These are phyloP conservation scores for Mandrillus leucophaeus DNA, from an alignment of 2,113 vertebrate genomes.

Conservation along the genomic window DNA sequence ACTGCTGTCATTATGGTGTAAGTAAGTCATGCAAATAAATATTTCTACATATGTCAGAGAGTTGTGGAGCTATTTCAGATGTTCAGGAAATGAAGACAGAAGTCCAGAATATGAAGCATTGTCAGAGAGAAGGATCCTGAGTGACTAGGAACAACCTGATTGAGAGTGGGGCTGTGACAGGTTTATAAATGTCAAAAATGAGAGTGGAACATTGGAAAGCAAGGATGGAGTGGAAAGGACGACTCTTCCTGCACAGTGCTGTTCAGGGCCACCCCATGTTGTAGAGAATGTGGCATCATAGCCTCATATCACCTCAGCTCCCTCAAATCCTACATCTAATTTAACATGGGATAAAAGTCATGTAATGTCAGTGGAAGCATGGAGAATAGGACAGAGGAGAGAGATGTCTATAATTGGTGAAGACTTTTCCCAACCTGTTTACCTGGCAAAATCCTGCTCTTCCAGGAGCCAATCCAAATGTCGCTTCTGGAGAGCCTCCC, in stretches of 20 bases:
- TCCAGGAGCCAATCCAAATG: background rate
- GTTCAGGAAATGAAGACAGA: background rate
- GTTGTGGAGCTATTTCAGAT: background rate
- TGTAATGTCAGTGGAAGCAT: background rate
- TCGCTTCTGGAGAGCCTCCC: background rate
- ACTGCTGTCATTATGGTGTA: background rate
- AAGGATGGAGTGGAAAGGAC: rapidly evolving
- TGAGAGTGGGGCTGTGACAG: background rate
- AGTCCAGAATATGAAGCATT: background rate
- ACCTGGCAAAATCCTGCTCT: background rate
- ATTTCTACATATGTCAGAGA: background rate
- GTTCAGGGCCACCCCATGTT: background rate
- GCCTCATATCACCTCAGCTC: rapidly evolving
- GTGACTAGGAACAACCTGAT: background rate
- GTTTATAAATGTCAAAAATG: background rate
- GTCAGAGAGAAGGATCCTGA: background rate
- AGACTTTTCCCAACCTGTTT: background rate
- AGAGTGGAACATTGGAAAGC: background rate
- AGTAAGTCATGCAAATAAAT: background rate
- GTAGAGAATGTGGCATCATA: background rate
- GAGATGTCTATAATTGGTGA: background rate
- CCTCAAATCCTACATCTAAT: background rate
- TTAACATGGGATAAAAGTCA: background rate
- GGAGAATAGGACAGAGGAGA: background rate
- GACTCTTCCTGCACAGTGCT: background rate